phyloP scores from a whole-genome alignment of 35 echinoderm and acorn worm species.

The Stichopus chloronotus region DNA sequence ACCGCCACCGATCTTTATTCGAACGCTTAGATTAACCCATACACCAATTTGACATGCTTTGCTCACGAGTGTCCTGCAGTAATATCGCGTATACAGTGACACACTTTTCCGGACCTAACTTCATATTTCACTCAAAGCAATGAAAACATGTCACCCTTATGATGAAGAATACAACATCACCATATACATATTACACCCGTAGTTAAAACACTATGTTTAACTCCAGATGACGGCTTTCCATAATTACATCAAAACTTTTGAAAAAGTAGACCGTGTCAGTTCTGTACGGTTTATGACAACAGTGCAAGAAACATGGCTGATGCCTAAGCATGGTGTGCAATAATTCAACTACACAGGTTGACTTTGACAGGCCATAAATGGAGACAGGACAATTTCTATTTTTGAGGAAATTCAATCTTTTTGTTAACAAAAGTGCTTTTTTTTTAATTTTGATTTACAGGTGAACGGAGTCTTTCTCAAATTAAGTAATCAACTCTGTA shows the following conservation, averaged over 20 bases:
- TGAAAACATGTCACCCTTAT: no score
- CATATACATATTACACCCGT: no score
- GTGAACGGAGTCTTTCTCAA: conserved; percentile 34
- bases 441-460: conserved; percentile 29
- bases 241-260: neutral
- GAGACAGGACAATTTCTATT: neutral
- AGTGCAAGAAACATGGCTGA: neutral
- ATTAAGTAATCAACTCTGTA: conserved; percentile 46
- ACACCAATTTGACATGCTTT: no score
- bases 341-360: conserved; percentile 18
- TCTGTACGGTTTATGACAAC: neutral
- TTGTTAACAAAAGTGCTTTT: neutral
- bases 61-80: no score
- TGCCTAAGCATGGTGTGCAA: neutral
- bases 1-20: no score
- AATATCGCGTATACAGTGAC: no score
- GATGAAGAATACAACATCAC: no score
- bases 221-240: neutral
- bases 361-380: conserved; percentile 2
- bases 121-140: no score
- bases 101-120: no score
- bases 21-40: no score
- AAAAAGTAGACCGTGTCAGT: neutral
- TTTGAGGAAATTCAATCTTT: conserved; percentile 15
- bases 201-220: no score